Conservation (phyloP, 2,113 vertebrate species). For the Colius striatus region DNA sequence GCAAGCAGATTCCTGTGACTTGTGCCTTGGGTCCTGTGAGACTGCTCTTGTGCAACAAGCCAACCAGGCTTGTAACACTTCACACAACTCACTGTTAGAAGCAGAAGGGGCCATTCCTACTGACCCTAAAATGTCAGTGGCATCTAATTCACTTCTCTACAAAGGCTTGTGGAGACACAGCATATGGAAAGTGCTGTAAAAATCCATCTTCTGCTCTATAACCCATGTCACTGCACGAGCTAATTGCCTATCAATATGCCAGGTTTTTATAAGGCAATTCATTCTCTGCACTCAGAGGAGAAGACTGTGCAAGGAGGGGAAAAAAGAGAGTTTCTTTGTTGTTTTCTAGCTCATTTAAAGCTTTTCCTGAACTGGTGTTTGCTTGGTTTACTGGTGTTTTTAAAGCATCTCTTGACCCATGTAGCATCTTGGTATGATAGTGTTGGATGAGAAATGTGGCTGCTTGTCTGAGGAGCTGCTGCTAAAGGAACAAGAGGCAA, state of each 20-base stretch:
- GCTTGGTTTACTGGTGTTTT: neutral
- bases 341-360: neutral
- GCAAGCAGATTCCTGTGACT: neutral
- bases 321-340: neutral
- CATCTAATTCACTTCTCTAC: neutral
- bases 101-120: neutral
- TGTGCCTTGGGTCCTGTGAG: neutral
- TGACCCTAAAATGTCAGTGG: neutral
- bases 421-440: neutral
- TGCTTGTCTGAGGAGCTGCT: neutral
- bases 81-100: rapidly evolving
- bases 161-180: neutral
- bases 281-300: neutral
- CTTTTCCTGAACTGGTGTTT: neutral
- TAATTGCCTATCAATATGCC: slow-evolving; percentile 48
- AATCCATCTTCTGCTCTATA: slow-evolving; percentile 35
- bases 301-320: neutral
- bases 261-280: slow-evolving; percentile 29
- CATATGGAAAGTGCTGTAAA: neutral
- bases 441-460: neutral
- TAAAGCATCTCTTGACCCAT: neutral
- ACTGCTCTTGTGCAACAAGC: neutral
- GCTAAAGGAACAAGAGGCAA: neutral
- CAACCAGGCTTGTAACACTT: neutral
- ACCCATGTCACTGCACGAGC: neutral